phyloP scores from a whole-genome alignment of 2,113 vertebrate genomes.

The Oreotragus oreotragus region DNA sequence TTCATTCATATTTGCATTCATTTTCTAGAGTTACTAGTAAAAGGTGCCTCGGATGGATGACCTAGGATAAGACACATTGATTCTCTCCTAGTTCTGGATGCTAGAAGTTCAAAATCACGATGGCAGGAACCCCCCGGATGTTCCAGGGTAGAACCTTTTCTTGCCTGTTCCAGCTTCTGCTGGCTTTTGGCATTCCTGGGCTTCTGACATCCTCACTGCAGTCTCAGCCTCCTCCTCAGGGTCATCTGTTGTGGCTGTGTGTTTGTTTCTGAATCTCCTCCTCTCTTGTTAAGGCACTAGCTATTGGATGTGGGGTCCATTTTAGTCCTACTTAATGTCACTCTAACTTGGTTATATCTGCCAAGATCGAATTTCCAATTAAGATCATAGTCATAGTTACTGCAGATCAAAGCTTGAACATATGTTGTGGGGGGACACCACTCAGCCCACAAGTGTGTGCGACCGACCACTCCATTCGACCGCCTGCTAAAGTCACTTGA shows the following conservation, averaged over 20 bases:
- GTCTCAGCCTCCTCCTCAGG: rapidly evolving
- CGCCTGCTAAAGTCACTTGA: background rate
- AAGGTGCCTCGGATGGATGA: background rate
- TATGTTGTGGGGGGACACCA: background rate
- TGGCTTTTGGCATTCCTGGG: background rate
- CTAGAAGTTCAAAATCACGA: background rate
- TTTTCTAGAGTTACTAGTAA: background rate
- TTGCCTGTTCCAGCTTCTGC: background rate
- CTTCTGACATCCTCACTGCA: background rate
- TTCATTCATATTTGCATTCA: background rate
- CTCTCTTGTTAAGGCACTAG: background rate
- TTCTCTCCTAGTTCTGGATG: background rate
- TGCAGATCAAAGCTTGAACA: background rate
- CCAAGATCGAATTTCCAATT: background rate
- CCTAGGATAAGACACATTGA: background rate
- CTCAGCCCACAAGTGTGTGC: background rate
- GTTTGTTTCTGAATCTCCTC: background rate
- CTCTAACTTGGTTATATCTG: background rate
- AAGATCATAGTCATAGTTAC: background rate
- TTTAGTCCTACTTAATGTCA: background rate
- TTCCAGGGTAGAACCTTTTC: background rate
- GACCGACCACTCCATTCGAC: rapidly evolving
- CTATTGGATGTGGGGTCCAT: background rate
- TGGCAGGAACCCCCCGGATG: too few relatives aligned
- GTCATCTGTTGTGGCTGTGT: background rate